A percentile compares a stretch with the other conserved stretches of the same genome.
phyloP scores from a whole-genome alignment of 64 coral and sea anemone species.

The Porites lutea region DNA sequence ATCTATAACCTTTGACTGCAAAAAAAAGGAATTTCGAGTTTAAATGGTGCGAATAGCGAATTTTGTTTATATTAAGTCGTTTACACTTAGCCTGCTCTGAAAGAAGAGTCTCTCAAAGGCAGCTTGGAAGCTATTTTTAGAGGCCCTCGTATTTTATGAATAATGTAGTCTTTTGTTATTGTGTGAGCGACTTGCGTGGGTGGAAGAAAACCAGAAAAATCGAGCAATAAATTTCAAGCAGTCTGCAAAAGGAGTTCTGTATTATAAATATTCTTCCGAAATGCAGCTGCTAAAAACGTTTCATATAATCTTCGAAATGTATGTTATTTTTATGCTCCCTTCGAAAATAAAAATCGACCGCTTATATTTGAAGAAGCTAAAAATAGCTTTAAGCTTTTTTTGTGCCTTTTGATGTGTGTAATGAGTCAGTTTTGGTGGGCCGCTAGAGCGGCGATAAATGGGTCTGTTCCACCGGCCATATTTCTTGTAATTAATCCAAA shows the following conservation, averaged over 20 bases:
- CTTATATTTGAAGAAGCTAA: constrained; percentile 22
- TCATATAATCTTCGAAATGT: constrained; percentile 1
- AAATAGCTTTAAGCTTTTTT: constrained; percentile 29
- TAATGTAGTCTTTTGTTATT: constrained; percentile 33
- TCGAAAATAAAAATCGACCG: constrained; percentile 27
- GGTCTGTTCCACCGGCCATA: neutral
- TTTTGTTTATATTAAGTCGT: neutral
- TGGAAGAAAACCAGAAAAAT: constrained; percentile 23
- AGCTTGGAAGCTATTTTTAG: constrained; percentile 22
- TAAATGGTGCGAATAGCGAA: neutral
- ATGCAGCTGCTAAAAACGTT: constrained; percentile 35
- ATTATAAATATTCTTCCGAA: constrained; percentile 31
- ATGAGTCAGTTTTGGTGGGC: constrained; percentile 36
- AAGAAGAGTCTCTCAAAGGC: neutral
- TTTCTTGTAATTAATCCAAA: too few relatives aligned
- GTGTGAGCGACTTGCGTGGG: constrained; percentile 42
- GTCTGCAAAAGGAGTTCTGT: constrained; percentile 20
- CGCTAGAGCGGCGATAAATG: constrained; percentile 3
- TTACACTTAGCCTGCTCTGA: neutral
- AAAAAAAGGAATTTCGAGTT: too few relatives aligned
- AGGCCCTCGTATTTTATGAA: neutral
- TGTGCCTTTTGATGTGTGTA: neutral
- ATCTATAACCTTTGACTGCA: too few relatives aligned
- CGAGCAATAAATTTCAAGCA: constrained; percentile 60
- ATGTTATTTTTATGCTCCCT: neutral